A percentile compares a stretch with the other conserved stretches of the same genome.
Conservation (phyloP, 2,888 invertebrate genomes). For the Pheosia gnoma region DNA sequence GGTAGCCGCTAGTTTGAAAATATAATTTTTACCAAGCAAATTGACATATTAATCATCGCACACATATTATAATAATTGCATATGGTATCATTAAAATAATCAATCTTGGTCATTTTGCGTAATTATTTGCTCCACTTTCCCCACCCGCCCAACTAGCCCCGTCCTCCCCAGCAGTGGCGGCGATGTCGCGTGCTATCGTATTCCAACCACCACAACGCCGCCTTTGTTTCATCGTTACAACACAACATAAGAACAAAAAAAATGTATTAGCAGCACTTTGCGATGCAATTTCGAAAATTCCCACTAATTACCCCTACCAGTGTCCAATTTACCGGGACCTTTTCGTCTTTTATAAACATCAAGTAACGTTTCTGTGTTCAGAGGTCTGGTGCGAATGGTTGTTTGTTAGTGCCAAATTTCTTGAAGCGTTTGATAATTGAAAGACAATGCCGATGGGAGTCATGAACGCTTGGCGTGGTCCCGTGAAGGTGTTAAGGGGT, state of each 20-base stretch:
- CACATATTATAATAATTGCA: background rate
- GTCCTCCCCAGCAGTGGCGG: slow-evolving; percentile 52
- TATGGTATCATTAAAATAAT: background rate
- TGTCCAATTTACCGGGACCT: slow-evolving; percentile 28
- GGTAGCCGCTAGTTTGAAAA: too few species aligned
- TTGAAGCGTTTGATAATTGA: slow-evolving; percentile 74
- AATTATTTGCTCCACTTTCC: slow-evolving; percentile 11
- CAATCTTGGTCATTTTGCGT: background rate
- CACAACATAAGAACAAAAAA: slow-evolving; percentile 65
- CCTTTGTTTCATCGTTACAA: slow-evolving; percentile 55
- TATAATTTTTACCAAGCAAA: background rate
- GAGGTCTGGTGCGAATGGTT: slow-evolving; percentile 46
- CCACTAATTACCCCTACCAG: slow-evolving; percentile 64
- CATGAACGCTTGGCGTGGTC: slow-evolving; percentile 69
- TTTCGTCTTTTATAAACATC: slow-evolving; percentile 23
- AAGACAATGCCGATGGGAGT: slow-evolving; percentile 75
- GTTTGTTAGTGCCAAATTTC: slow-evolving; percentile 71
- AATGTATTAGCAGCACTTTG: slow-evolving; percentile 74
- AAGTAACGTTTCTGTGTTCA: slow-evolving; percentile 16
- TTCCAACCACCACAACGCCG: slow-evolving; percentile 67
- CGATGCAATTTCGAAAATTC: slow-evolving; percentile 69
- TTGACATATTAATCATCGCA: background rate
- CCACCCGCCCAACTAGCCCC: slow-evolving; percentile 23
- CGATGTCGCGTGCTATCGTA: slow-evolving; percentile 78
- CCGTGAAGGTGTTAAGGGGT: slow-evolving; percentile 55